Evolutionary conservation across 2,797 vertebrate species (phyloP).

Genomic region (Xerus rutilus): DNA sequence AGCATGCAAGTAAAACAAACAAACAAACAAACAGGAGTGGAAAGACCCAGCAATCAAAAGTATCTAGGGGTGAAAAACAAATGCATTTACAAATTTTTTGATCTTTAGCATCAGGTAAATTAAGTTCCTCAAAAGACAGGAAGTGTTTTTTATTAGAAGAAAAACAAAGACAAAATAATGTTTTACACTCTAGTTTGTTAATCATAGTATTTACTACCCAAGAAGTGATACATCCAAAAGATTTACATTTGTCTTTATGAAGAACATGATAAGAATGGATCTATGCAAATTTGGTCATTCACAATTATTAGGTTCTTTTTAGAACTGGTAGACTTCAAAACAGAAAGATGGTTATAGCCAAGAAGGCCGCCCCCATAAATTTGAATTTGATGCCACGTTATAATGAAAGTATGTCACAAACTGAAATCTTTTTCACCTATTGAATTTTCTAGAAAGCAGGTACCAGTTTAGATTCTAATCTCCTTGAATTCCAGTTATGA

Average conservation of each 20-base stretch:
- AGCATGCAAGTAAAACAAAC: neutral
- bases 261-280: neutral
- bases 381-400: neutral
- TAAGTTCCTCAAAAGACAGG: neutral
- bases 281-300: neutral
- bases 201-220: slow-evolving; percentile 21
- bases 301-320: neutral
- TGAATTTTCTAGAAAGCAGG: neutral
- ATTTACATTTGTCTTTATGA: neutral
- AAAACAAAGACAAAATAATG: neutral
- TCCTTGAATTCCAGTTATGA: neutral
- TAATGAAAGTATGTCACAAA: slow-evolving; percentile 12
- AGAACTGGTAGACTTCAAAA: neutral
- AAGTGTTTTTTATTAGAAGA: slow-evolving; percentile 15
- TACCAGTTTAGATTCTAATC: neutral
- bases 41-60: neutral
- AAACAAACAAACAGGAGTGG: neutral
- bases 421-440: neutral
- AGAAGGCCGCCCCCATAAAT: neutral
- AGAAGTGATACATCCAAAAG: neutral
- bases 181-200: neutral
- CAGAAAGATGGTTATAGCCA: neutral
- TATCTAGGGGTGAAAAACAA: neutral
- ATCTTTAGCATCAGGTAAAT: neutral
- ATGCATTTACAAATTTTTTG: neutral